These are phyloP conservation scores for Nomia melanderi DNA, from an alignment of 1,140 invertebrate genomes.

Conservation along the genomic window DNA sequence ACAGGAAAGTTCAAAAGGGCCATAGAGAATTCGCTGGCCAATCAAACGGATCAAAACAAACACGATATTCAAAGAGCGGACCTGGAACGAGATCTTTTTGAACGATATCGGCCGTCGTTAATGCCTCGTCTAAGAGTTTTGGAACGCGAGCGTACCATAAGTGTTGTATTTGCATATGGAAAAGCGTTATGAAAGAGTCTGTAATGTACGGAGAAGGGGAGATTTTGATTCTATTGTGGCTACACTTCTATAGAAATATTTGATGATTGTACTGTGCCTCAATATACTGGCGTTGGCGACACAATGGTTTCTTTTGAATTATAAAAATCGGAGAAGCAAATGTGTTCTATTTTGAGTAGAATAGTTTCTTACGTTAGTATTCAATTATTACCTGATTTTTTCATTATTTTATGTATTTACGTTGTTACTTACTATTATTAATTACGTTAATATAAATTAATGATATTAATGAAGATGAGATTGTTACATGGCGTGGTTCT, in stretches of 20 bases:
- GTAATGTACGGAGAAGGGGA: background rate
- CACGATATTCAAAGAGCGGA: background rate
- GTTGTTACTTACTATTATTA: no score
- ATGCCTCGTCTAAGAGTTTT: background rate
- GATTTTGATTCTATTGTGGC: background rate
- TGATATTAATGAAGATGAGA: no score
- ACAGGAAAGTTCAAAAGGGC: background rate
- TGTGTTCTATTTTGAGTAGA: no score
- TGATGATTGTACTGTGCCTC: background rate
- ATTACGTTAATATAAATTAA: no score
- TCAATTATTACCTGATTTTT: no score
- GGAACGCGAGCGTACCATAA: background rate
- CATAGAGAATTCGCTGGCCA: conserved; percentile 3
- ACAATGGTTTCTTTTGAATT: no score
- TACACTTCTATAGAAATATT: background rate
- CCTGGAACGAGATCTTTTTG: background rate
- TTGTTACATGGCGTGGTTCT: no score
- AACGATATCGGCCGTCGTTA: background rate
- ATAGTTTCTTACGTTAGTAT: no score
- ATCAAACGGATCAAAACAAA: background rate
- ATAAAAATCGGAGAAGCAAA: no score
- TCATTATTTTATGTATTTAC: no score
- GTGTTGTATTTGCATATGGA: background rate
- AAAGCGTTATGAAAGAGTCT: background rate
- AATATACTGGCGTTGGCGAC: no score